Conservation (phyloP, 2,888 invertebrate genomes). For the Eutolmus rufibarbis region DNA sequence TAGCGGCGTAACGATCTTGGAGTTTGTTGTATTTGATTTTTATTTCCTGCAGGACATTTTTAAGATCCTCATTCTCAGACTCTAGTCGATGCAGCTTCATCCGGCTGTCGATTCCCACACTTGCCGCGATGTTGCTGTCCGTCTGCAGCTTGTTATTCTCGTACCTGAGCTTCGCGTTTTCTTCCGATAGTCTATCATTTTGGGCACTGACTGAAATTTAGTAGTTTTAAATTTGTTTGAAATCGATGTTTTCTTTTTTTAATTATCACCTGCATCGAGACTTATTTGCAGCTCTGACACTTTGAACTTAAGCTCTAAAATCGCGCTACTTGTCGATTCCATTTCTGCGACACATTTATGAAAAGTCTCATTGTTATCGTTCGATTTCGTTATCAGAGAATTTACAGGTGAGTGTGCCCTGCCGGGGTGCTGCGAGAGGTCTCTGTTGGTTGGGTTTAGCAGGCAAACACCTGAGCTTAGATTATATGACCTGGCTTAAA, state of each 20-base stretch:
- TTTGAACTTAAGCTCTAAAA: neutral
- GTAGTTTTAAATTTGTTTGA: neutral
- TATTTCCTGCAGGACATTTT: constrained; percentile 54
- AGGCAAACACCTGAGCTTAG: neutral
- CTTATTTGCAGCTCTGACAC: neutral
- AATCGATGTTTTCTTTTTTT: neutral
- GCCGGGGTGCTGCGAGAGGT: neutral
- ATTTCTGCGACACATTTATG: neutral
- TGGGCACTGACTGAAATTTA: constrained; percentile 53
- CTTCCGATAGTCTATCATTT: constrained; percentile 54
- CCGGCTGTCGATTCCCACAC: constrained; percentile 54
- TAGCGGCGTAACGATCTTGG: constrained; percentile 55
- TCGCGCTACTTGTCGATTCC: neutral
- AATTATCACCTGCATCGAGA: neutral
- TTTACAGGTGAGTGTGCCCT: neutral
- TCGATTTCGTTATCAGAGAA: neutral
- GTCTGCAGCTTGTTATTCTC: constrained; percentile 51
- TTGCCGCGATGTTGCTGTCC: constrained; percentile 51
- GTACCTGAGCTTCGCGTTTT: constrained; percentile 54
- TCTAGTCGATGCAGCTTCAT: constrained; percentile 54
- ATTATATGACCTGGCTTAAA: neutral
- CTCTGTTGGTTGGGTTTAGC: neutral
- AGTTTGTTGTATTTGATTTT: constrained; percentile 58
- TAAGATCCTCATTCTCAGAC: constrained; percentile 56
- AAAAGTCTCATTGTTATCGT: neutral